Evolutionary conservation across 2,797 vertebrate genomes (phyloP).

Genomic region (Thalassophryne amazonica): DNA sequence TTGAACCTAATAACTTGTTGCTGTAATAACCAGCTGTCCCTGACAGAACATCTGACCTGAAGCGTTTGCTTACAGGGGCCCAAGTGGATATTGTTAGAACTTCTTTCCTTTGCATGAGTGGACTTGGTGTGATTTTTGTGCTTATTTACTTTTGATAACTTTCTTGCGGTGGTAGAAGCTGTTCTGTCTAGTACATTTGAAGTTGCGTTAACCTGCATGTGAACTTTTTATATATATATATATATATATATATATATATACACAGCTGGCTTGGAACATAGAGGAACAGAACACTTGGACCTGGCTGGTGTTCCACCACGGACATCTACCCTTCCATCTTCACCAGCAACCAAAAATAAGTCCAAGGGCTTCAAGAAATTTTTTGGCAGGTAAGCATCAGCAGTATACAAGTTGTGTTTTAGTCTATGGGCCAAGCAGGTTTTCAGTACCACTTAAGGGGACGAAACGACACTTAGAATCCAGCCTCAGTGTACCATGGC

Average conservation of each 20-base stretch:
- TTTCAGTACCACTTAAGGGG: too few species aligned
- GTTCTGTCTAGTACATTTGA: background rate
- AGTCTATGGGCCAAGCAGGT: too few species aligned
- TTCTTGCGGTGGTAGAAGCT: background rate
- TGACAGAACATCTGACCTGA: too few species aligned
- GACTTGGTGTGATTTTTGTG: too few species aligned
- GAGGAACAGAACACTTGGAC: conserved; percentile 87
- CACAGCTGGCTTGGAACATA: conserved; percentile 85
- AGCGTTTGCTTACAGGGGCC: too few species aligned
- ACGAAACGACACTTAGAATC: too few species aligned
- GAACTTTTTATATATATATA: background rate
- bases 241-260: background rate
- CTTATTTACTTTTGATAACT: too few species aligned
- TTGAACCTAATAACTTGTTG: too few species aligned
- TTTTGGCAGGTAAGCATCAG: conserved; percentile 85
- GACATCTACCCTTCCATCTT: conserved; percentile 72
- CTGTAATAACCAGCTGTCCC: too few species aligned
- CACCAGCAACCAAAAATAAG: conserved; percentile 91
- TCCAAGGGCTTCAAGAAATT: conserved; percentile 89
- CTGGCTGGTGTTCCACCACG: conserved; percentile 78
- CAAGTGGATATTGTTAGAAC: too few species aligned
- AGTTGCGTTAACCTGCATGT: background rate
- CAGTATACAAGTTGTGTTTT: accelerated
- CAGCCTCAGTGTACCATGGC: too few species aligned
- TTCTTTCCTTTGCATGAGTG: too few species aligned